Base-by-base conservation (phyloP, 2,888 invertebrate genomes). In the Pammene aurita region DNA sequence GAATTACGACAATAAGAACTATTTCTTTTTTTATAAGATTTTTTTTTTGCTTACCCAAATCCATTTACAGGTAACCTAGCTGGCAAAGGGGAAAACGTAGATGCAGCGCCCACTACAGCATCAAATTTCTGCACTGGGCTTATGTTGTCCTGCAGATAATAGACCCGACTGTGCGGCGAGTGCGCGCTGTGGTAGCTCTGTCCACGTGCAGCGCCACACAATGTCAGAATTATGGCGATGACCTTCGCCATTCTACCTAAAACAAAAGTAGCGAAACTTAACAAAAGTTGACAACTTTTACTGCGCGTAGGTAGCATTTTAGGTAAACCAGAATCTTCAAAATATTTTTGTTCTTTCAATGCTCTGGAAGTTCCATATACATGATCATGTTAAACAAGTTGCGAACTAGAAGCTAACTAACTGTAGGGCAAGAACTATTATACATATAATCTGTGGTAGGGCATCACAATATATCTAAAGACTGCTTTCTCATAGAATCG, bases 61-160 rank as follows among this genome's bases (percentile, higher is more conserved):
- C 87, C 90, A 72, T 74, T 78, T 0, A 89, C 87, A 0, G 88
- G 83, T 16, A 87, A 72, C 71, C 90, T 83, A 80, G 72, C 1
- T 72, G 68, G 63, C n/a, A 41, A 67, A 64, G 35, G 67, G 14
- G 67, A 60, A 14, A 61, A 75, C 76, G 0, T 77, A 11, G 79
- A 58, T 4, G 83, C 44, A 46, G 72, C 79, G 0, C 77, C 78
- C 34, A 81, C 82, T 0, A 74, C 67, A 0, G 78, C 77, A 0
- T 76, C 77, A 0, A 82, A 55, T 9, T 63, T 35, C 0, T 44
- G 55, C 13, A 35, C 55, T 18, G 44, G 63, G 14, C 52, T 60
- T 4, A 26, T 2, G 18, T 2, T 44, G 11, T 55, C 54, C n/a
- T 69, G 54, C 2, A 69, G 52, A 18, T 69, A 60, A 41, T 54